phyloP scores from a whole-genome alignment of 2,113 vertebrate species.

The Piprites chloris region DNA sequence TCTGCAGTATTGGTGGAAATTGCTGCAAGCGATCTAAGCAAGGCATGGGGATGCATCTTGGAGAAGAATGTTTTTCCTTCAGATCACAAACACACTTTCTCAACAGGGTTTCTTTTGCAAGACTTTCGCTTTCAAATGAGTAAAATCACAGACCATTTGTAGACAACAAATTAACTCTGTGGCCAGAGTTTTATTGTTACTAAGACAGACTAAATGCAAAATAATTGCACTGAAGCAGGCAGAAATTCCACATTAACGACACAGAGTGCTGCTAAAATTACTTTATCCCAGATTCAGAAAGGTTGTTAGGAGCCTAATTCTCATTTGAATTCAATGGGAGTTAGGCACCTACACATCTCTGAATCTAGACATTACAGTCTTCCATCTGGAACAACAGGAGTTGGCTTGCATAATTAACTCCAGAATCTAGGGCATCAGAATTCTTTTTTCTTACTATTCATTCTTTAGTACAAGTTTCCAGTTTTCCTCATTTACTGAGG shows the following conservation, averaged over 20 bases:
- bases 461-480: background rate
- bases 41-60: background rate
- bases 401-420: background rate
- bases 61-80: background rate
- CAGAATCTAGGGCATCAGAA: background rate
- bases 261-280: background rate
- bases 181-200: background rate
- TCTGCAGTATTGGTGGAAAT: background rate
- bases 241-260: background rate
- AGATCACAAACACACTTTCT: slow-evolving; percentile 3
- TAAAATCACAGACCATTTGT: background rate
- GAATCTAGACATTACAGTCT: background rate
- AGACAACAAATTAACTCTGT: slow-evolving; percentile 28
- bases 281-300: slow-evolving; percentile 8
- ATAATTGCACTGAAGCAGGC: slow-evolving; percentile 13
- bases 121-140: background rate
- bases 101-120: background rate
- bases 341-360: background rate
- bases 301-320: slow-evolving; percentile 7
- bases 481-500: background rate
- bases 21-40: slow-evolving; percentile 14
- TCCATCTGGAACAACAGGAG: slow-evolving; percentile 8
- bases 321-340: slow-evolving; percentile 33
- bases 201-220: slow-evolving; percentile 8
- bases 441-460: background rate